Base-by-base conservation (phyloP, 2,113 vertebrate genomes). In the Dendropsophus ebraccatus region DNA sequence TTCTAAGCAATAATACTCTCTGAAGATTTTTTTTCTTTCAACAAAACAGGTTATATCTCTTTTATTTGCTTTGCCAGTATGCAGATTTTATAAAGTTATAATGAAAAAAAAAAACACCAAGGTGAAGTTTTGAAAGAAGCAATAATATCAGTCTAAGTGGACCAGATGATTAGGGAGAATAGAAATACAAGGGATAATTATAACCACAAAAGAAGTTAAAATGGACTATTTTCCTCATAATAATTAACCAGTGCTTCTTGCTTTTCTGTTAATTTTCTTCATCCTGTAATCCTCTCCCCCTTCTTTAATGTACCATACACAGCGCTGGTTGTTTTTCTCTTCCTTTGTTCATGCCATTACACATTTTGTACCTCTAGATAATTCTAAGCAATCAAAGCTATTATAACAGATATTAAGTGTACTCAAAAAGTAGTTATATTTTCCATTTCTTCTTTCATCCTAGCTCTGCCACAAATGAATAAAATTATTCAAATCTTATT, bases 241-340 rank as follows among this genome's bases (percentile, higher is more conserved):
- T 62, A 88, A 84, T 88, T 88, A 90, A 91, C 89, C 83, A 90
- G 77, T 58, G 37, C 25, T 65, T 82, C 69, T 47, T 41, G 65
- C 81, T 60, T 89, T 88, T 69, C 83, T 82, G 90, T 79, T 75
- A 82, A 89, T 37, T 89, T 85, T 88, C 84, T 81, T 50, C 67
- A 74, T 77, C 32, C 84, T 12, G 79, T 87, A 87, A 88, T 74
- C 58, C 74, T 16, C 91, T 88, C 86, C 87, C 87, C 88, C 84
- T 30, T 87, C 84, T 87, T 88, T 88, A 87, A 89, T 89, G 86
- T 89, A 76, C 81, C 13, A 77, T 86, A 70, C 19, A 83, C 56
- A 82, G 65, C 78, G 73, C 67, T 69, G 67, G 25, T 41, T 45
- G 30, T 62, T 78, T 87, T 77, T 37, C 58, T 52, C 16, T 12